Evolutionary conservation across 2,797 vertebrate genomes (phyloP).

Genomic region (Apogon talboti): DNA sequence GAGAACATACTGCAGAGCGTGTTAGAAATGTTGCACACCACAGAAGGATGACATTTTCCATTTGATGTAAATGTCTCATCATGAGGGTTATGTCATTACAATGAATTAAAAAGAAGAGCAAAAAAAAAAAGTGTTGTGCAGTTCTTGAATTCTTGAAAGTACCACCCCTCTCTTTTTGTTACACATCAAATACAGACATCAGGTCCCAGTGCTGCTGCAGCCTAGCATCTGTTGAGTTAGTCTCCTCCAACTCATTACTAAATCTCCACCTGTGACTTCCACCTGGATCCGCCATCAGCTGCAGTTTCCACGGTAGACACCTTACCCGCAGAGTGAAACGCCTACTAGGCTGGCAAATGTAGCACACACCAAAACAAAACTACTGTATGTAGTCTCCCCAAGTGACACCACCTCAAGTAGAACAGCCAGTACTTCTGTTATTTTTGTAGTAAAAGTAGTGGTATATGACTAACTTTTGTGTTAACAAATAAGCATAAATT

Average conservation of each 20-base stretch:
- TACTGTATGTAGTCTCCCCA: conserved; percentile 14
- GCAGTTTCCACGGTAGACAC: conserved; percentile 62
- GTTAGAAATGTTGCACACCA: conserved; percentile 11
- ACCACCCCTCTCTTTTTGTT: conserved; percentile 39
- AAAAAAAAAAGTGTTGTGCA: not conserved
- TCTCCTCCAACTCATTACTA: conserved; percentile 77
- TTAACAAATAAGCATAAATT: conserved; percentile 3
- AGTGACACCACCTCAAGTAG: conserved; percentile 5
- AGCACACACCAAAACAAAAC: conserved; percentile 52
- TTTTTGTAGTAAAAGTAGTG: not conserved
- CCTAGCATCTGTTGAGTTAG: conserved; percentile 71
- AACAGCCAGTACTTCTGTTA: not conserved
- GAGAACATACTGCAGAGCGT: conserved; percentile 16
- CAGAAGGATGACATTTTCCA: conserved; percentile 10
- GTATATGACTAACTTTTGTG: not conserved
- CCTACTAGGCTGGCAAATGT: conserved; percentile 53
- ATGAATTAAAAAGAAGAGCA: not conserved
- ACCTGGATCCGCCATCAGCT: conserved; percentile 75
- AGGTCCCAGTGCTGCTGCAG: conserved; percentile 58
- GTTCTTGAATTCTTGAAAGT: not conserved
- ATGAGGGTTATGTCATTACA: not conserved
- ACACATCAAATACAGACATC: conserved; percentile 59
- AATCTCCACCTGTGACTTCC: conserved; percentile 78
- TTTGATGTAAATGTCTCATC: conserved; percentile 6
- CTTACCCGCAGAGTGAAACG: conserved; percentile 67